Evolutionary conservation across 1,140 invertebrate species (phyloP).

Genomic region (Drosophila serrata): DNA sequence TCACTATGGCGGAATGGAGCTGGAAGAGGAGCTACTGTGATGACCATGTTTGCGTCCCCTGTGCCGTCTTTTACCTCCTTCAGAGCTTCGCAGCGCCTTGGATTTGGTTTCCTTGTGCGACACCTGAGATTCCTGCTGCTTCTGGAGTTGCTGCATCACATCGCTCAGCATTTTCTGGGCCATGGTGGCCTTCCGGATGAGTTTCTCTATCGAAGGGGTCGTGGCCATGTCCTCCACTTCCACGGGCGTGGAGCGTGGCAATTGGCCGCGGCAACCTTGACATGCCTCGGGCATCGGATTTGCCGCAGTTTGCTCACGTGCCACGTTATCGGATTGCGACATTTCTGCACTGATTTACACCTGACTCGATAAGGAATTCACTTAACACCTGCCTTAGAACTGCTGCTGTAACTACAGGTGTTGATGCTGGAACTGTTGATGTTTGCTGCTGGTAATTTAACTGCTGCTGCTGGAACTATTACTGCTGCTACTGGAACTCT

Average conservation of each 20-base stretch:
- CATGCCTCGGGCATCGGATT: slow-evolving; percentile 42
- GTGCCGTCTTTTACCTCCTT: slow-evolving; percentile 32
- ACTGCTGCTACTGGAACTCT: slow-evolving; percentile 2
- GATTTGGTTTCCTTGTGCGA: slow-evolving; percentile 6
- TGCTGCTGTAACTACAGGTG: slow-evolving; percentile 13
- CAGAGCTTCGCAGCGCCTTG: slow-evolving; percentile 7
- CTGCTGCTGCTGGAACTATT: background rate
- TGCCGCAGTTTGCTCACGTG: slow-evolving; percentile 24
- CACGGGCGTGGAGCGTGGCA: slow-evolving; percentile 38
- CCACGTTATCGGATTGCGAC: slow-evolving; percentile 53
- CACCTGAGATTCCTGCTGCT: slow-evolving; percentile 23
- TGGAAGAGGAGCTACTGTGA: slow-evolving; percentile 21
- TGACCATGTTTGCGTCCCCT: slow-evolving; percentile 19
- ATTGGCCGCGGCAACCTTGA: slow-evolving; percentile 52
- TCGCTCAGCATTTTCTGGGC: slow-evolving; percentile 60
- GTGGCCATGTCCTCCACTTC: slow-evolving; percentile 66
- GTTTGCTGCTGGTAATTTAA: background rate
- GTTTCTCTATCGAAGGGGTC: slow-evolving; percentile 31
- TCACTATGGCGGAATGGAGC: slow-evolving; percentile 42
- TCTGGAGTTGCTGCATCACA: slow-evolving; percentile 47
- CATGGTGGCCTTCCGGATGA: slow-evolving; percentile 54
- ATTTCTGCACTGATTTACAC: slow-evolving; percentile 53
- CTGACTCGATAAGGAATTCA: slow-evolving; percentile 40
- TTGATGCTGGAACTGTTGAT: background rate
- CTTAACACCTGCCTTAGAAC: slow-evolving; percentile 27